phyloP scores from a whole-genome alignment of 2,113 vertebrate genomes.

The Cryptoleucopteryx plumbea region DNA sequence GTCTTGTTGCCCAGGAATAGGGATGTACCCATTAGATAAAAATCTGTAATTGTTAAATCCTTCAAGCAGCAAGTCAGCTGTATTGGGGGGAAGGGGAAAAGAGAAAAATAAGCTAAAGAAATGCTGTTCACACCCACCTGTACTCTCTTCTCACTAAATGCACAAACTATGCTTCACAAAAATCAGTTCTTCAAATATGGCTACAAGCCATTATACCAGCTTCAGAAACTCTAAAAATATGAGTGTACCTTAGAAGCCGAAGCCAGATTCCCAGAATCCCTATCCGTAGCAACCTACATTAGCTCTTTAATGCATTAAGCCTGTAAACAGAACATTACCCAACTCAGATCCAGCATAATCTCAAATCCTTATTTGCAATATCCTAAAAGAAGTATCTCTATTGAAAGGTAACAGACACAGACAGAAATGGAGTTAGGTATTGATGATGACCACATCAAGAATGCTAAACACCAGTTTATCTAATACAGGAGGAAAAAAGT shows the following conservation, averaged over 20 bases:
- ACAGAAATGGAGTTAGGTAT: not conserved
- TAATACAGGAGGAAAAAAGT: not conserved
- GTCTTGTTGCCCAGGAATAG: slow-evolving; percentile 97
- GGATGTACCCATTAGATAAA: slow-evolving; percentile 94
- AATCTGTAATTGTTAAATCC: slow-evolving; percentile 94
- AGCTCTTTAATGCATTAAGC: not conserved
- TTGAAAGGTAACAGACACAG: not conserved
- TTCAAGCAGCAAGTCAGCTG: slow-evolving; percentile 92
- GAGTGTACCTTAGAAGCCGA: not conserved
- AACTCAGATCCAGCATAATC: not conserved
- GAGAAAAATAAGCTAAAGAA: not conserved
- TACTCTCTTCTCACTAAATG: not conserved
- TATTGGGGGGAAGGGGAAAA: not conserved
- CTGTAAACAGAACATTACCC: not conserved
- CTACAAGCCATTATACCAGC: not conserved
- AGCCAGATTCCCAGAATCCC: not conserved
- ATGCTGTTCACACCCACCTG: not conserved
- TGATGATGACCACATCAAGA: not conserved
- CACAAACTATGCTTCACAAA: not conserved
- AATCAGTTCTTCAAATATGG: not conserved
- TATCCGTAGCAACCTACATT: not conserved
- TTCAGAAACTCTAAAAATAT: not conserved
- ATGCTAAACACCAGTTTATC: not conserved
- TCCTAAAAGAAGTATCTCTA: not conserved
- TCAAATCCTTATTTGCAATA: not conserved